These are phyloP conservation scores for Cladopsammia gracilis DNA, from an alignment of 64 coral and sea anemone species.

Conservation along the genomic window DNA sequence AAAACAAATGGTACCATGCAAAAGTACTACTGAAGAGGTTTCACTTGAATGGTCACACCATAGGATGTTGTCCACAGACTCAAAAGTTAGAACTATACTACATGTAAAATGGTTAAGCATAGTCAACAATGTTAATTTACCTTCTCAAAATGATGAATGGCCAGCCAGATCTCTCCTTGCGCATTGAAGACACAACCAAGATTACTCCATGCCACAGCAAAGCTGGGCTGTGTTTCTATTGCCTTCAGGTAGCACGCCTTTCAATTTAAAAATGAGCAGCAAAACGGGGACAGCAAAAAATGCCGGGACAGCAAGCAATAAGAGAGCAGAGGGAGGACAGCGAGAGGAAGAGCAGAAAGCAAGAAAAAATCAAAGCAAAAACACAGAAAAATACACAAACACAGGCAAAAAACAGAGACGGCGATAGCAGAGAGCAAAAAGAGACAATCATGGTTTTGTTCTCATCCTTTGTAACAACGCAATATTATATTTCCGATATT, in stretches of 20 bases:
- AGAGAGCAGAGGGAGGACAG: conserved; percentile 55
- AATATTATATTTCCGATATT: conserved; percentile 47
- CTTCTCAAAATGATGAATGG: conserved; percentile 99
- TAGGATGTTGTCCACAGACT: no score
- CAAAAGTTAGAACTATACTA: no score
- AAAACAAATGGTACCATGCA: no score
- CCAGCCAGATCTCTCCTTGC: conserved; percentile 99
- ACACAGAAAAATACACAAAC: conserved; percentile 78
- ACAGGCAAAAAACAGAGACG: conserved; percentile 50
- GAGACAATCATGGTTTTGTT: conserved; percentile 99
- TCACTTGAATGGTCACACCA: no score
- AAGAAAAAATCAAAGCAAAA: conserved; percentile 83
- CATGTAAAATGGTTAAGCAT: no score
- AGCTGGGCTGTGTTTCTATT: conserved; percentile 99
- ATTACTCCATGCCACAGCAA: conserved; percentile 99
- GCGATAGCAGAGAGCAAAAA: conserved; percentile 99
- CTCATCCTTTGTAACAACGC: conserved; percentile 97
- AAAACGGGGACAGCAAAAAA: conserved; percentile 87
- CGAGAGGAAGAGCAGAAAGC: conserved; percentile 67
- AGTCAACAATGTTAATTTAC: conserved; percentile 19
- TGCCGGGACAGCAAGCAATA: conserved; percentile 66
- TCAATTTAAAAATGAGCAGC: conserved; percentile 86
- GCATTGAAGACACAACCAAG: conserved; percentile 99
- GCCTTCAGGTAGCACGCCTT: conserved; percentile 99
- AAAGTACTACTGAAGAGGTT: no score